These are phyloP conservation scores for Megalops cyprinoides DNA, from an alignment of 2,797 vertebrate genomes.

Conservation along the genomic window DNA sequence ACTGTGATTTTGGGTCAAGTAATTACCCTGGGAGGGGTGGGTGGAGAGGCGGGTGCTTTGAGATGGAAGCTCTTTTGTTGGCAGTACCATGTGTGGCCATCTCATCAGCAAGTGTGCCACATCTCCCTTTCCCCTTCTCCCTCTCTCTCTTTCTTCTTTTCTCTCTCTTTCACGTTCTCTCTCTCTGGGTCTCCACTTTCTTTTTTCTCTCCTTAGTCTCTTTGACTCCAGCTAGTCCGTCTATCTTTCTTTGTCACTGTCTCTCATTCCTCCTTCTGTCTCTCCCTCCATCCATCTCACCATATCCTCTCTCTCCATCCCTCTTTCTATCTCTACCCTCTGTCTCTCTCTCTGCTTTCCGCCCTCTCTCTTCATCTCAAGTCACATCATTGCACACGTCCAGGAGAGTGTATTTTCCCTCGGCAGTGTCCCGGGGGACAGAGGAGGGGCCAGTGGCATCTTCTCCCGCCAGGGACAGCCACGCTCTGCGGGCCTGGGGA, in stretches of 20 bases:
- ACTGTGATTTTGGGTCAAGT: conserved; percentile 18
- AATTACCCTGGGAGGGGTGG: too few species aligned
- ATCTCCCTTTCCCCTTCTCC: neutral
- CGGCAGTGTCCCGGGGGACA: neutral
- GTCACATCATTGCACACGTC: neutral
- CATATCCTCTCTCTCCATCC: conserved; percentile 1
- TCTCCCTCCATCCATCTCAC: neutral
- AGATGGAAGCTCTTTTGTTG: conserved; percentile 49
- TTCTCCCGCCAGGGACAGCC: neutral
- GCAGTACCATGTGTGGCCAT: conserved; percentile 6
- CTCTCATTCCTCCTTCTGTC: conserved; percentile 3
- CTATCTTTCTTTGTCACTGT: neutral
- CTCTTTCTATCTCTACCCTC: too few species aligned
- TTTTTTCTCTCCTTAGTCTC: neutral
- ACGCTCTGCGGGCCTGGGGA: neutral
- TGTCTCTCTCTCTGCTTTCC: too few species aligned
- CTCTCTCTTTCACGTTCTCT: neutral
- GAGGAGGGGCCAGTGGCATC: neutral
- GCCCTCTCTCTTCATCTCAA: too few species aligned
- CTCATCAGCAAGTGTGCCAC: neutral
- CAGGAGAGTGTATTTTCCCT: neutral
- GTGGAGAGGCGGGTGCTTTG: conserved; percentile 33
- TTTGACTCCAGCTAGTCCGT: neutral
- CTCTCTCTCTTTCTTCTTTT: neutral
- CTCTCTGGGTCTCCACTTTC: too few species aligned